A percentile compares a stretch with the other conserved stretches of the same genome.
These are phyloP conservation scores for Plemyria rubiginata DNA, from an alignment of 2,888 invertebrate genomes.

Conservation along the genomic window DNA sequence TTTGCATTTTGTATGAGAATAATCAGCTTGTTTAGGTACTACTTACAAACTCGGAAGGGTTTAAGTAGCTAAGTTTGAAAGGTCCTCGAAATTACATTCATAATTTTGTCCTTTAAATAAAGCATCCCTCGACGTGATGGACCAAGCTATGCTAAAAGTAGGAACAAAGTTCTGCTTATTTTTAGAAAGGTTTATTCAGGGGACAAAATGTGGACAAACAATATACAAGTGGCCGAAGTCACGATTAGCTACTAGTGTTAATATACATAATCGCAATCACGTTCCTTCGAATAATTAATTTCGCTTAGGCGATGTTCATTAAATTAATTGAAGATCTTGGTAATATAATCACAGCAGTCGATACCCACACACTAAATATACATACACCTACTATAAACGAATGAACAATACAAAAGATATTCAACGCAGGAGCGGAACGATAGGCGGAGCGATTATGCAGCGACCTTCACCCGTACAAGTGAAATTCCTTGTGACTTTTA, in stretches of 20 bases:
- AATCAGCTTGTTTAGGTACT: slow-evolving; percentile 23
- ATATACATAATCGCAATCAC: background rate
- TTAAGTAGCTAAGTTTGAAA: slow-evolving; percentile 12
- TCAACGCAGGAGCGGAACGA: slow-evolving; percentile 11
- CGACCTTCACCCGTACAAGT: no score
- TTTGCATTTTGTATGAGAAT: slow-evolving; percentile 24
- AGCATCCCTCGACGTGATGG: background rate
- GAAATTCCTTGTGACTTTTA: no score
- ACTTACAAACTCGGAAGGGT: slow-evolving; percentile 16
- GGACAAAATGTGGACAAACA: no score
- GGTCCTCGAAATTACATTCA: slow-evolving; percentile 1
- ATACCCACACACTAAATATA: slow-evolving; percentile 7
- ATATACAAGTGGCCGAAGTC: no score
- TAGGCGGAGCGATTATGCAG: background rate
- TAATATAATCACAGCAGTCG: slow-evolving; percentile 13
- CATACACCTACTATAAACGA: background rate
- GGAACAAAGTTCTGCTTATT: no score
- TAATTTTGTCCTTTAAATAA: slow-evolving; percentile 5
- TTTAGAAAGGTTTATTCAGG: no score
- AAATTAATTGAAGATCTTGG: slow-evolving; percentile 11
- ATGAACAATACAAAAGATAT: background rate
- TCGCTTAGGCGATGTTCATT: slow-evolving; percentile 11
- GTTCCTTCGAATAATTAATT: slow-evolving; percentile 15
- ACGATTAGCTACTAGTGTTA: background rate
- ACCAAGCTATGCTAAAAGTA: no score